Evolutionary conservation across 2,113 vertebrate genomes (phyloP).

Genomic region (Poeciliopsis occidentalis): DNA sequence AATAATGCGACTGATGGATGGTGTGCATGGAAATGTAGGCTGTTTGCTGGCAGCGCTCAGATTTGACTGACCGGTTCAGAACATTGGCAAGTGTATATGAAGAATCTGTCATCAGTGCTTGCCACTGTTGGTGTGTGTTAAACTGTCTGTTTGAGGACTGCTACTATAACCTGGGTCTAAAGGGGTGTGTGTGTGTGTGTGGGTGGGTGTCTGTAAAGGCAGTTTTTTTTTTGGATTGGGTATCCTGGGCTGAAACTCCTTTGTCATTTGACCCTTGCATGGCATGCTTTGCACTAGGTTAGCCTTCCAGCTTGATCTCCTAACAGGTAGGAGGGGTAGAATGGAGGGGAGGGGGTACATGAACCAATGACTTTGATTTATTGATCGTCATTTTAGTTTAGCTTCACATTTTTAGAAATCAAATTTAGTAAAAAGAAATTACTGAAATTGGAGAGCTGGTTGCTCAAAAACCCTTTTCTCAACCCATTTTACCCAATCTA

Average conservation of each 20-base stretch:
- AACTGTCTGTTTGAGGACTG: slow-evolving; percentile 60
- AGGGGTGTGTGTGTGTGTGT: slow-evolving; percentile 50
- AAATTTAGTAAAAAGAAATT: not conserved
- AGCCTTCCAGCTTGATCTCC: slow-evolving; percentile 50
- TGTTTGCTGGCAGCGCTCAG: slow-evolving; percentile 44
- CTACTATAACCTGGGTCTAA: slow-evolving; percentile 48
- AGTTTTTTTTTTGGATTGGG: slow-evolving; percentile 64
- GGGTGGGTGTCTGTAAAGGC: slow-evolving; percentile 46
- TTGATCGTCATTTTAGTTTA: slow-evolving; percentile 4
- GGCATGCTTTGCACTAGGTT: slow-evolving; percentile 77
- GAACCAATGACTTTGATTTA: slow-evolving; percentile 15
- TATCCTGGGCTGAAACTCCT: slow-evolving; percentile 74
- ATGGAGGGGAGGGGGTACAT: slow-evolving; percentile 64
- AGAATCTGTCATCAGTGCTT: slow-evolving; percentile 57
- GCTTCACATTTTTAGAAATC: not conserved
- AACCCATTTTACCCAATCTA: slow-evolving; percentile 82
- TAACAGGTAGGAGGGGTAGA: slow-evolving; percentile 77
- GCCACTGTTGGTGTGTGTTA: slow-evolving; percentile 58
- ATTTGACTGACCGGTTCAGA: slow-evolving; percentile 55
- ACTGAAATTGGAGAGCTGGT: slow-evolving; percentile 33
- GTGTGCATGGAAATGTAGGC: slow-evolving; percentile 65
- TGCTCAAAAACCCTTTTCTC: slow-evolving; percentile 53
- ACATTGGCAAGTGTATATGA: slow-evolving; percentile 65
- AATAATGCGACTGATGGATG: slow-evolving; percentile 20
- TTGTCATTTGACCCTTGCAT: slow-evolving; percentile 75